A percentile compares a stretch with the other conserved stretches of the same genome.
These are phyloP conservation scores for Nephrocerus scutellatus DNA, from an alignment of 2,888 invertebrate genomes.

Conservation along the genomic window DNA sequence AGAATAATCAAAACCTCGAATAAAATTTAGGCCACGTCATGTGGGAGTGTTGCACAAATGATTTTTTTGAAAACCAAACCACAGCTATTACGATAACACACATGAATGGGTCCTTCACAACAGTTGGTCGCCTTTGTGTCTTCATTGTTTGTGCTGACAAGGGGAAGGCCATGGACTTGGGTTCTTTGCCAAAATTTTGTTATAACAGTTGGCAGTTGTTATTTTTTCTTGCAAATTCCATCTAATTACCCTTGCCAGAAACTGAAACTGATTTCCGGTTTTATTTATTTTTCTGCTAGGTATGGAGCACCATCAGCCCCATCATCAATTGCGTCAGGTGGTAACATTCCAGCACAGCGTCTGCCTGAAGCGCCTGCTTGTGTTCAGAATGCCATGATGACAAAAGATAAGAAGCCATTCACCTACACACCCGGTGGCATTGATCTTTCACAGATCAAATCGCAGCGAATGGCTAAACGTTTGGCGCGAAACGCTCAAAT, in stretches of 20 bases:
- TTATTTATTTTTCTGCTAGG: slow-evolving; percentile 23
- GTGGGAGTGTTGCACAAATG: too few species aligned
- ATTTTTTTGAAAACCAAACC: too few species aligned
- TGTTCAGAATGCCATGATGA: slow-evolving; percentile 90
- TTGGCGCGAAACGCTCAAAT: slow-evolving; percentile 61
- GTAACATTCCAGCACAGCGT: slow-evolving; percentile 30
- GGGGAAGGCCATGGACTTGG: slow-evolving; percentile 4
- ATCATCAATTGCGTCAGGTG: slow-evolving; percentile 30
- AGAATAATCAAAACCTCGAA: too few species aligned
- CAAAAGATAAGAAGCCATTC: slow-evolving; percentile 92
- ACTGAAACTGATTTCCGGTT: too few species aligned
- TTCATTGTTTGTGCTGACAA: slow-evolving; percentile 1
- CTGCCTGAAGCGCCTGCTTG: slow-evolving; percentile 71
- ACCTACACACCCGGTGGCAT: slow-evolving; percentile 94
- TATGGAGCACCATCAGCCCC: slow-evolving; percentile 50
- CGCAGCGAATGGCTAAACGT: slow-evolving; percentile 81
- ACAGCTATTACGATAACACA: too few species aligned
- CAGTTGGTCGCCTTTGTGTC: too few species aligned
- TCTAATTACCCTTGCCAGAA: neutral
- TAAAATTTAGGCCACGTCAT: too few species aligned
- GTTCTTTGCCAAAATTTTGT: slow-evolving; percentile 4
- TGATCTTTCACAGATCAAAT: slow-evolving; percentile 81
- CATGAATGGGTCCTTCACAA: too few species aligned
- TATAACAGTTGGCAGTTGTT: slow-evolving; percentile 2
- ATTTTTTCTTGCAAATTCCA: neutral